Evolutionary conservation across 2,113 vertebrate species (phyloP).

Genomic region (Rhea americana): DNA sequence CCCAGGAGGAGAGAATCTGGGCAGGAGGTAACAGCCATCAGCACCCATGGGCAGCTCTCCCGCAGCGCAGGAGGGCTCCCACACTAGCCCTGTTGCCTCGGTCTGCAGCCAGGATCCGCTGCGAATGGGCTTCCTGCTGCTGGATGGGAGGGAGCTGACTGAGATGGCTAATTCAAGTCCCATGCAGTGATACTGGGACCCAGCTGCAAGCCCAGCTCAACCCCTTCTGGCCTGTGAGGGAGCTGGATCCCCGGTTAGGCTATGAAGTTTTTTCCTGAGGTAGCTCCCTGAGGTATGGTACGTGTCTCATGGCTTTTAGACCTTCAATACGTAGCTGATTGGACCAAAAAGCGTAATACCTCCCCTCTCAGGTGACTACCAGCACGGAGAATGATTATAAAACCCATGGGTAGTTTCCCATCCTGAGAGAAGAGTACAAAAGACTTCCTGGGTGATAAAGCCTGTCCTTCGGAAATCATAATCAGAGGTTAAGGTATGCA

Average conservation of each 20-base stretch:
- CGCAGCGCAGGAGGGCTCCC: rapidly evolving
- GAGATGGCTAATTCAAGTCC: neutral
- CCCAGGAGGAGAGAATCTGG: neutral
- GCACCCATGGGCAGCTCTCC: rapidly evolving
- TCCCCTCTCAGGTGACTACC: rapidly evolving
- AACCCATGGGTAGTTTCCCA: neutral
- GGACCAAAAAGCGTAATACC: neutral
- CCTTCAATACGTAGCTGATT: neutral
- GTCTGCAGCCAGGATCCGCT: neutral
- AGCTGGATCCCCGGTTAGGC: neutral
- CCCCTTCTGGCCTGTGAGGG: neutral
- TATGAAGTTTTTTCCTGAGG: neutral
- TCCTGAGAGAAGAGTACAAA: neutral
- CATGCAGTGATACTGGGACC: too few relatives aligned
- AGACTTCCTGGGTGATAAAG: neutral
- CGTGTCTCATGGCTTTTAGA: neutral
- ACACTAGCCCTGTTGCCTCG: neutral
- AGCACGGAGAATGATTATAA: neutral
- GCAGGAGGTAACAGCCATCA: neutral
- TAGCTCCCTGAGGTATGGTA: rapidly evolving
- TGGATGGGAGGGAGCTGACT: neutral
- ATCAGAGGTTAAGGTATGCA: neutral
- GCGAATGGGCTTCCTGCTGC: neutral
- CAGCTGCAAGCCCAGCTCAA: neutral
- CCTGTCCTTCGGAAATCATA: neutral